Conservation (phyloP, 1,140 invertebrate genomes). For the Heliconius congener region DNA sequence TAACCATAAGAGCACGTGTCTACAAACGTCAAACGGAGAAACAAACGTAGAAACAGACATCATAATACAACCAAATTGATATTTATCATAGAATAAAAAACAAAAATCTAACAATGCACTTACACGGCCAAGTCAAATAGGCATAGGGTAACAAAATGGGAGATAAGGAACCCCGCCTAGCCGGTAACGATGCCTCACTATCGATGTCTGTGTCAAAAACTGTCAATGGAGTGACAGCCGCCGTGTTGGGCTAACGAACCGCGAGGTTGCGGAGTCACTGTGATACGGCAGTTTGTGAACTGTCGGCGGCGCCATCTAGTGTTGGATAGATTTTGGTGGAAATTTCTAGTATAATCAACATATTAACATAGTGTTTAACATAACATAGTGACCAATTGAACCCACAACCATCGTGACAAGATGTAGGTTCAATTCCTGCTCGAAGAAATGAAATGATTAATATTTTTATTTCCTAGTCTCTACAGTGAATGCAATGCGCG, state of each 20-base stretch:
- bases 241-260: conserved; percentile 76
- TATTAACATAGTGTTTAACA: no score
- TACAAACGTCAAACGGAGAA: not conserved
- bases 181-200: conserved; percentile 70
- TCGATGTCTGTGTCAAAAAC: conserved; percentile 79
- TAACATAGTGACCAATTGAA: no score
- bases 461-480: no score
- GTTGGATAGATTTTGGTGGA: conserved; percentile 46
- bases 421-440: no score
- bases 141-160: conserved; percentile 66
- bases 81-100: conserved; percentile 48
- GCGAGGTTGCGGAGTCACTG: conserved; percentile 56
- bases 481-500: no score
- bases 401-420: no score
- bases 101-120: conserved; percentile 66
- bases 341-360: no score
- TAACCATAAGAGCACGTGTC: not conserved
- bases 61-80: conserved; percentile 26
- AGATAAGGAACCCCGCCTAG: conserved; percentile 68
- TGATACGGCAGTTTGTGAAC: conserved; percentile 56
- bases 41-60: conserved; percentile 26
- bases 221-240: conserved; percentile 77
- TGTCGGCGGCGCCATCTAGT: conserved; percentile 62
- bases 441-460: no score
- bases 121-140: conserved; percentile 66